A percentile compares a stretch with the other conserved stretches of the same genome.
Evolutionary conservation across 2,113 vertebrate genomes (phyloP).

Genomic region (Petrocephalus zakoni): DNA sequence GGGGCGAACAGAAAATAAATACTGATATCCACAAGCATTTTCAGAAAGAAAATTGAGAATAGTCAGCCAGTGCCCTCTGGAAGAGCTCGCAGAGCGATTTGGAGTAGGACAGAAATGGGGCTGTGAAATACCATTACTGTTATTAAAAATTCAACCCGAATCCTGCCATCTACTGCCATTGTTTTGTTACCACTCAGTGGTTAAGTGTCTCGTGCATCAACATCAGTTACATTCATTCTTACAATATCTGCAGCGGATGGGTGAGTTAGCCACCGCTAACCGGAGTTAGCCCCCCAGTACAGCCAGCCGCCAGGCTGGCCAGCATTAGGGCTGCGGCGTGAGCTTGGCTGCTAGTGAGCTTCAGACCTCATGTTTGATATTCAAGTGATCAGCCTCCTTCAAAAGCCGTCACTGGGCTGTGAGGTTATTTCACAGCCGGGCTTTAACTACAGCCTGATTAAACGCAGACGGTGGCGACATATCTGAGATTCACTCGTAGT

Average conservation of each 20-base stretch:
- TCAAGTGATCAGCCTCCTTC: not conserved
- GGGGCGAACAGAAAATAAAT: not conserved
- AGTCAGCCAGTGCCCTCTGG: not conserved
- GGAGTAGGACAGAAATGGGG: not conserved
- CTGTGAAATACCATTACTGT: not conserved
- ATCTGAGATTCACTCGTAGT: not conserved
- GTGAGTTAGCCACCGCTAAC: not conserved
- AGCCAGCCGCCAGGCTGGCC: not conserved
- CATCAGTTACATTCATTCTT: not conserved
- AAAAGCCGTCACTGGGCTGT: not conserved
- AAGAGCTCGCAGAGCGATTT: not conserved
- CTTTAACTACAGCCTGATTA: not conserved
- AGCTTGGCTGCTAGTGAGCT: not conserved
- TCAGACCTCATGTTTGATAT: not conserved
- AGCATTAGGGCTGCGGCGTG: not conserved
- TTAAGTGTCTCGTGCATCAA: not conserved
- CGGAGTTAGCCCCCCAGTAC: too few species aligned
- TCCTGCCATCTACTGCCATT: not conserved
- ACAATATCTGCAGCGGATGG: not conserved
- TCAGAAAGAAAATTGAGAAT: not conserved
- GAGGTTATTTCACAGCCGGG: not conserved
- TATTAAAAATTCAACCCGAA: not conserved
- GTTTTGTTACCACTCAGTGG: not conserved
- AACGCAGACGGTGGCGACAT: not conserved
- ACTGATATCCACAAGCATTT: not conserved